A percentile compares a stretch with the other conserved stretches of the same genome.
phyloP scores from a whole-genome alignment of 2,888 invertebrate genomes.

The Agriopis marginaria region DNA sequence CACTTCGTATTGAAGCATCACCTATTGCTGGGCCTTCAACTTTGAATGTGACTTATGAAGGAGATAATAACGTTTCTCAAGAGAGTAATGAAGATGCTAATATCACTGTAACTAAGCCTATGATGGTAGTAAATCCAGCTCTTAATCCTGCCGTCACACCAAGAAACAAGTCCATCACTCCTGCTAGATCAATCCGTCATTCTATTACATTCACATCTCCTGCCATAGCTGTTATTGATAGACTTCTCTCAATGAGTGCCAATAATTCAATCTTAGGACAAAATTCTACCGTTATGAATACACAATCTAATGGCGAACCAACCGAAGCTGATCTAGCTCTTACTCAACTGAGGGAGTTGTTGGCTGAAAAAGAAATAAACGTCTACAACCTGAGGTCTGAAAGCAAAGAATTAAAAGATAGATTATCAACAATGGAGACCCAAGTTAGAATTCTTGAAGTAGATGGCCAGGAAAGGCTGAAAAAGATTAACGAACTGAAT shows the following conservation, averaged over 20 bases:
- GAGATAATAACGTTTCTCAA: slow-evolving; percentile 52
- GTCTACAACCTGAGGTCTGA: slow-evolving; percentile 82
- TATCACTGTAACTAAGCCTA: slow-evolving; percentile 71
- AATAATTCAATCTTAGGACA: slow-evolving; percentile 65
- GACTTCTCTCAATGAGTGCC: slow-evolving; percentile 77
- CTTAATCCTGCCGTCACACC: slow-evolving; percentile 69
- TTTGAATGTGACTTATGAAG: slow-evolving; percentile 52
- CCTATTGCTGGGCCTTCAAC: slow-evolving; percentile 61
- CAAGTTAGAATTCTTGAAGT: slow-evolving; percentile 71
- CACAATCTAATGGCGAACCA: slow-evolving; percentile 59
- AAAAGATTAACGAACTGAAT: slow-evolving; percentile 73
- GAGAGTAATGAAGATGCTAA: slow-evolving; percentile 66
- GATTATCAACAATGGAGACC: slow-evolving; percentile 71
- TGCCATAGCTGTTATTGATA: slow-evolving; percentile 84
- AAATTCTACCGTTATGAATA: slow-evolving; percentile 56
- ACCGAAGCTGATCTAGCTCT: slow-evolving; percentile 73
- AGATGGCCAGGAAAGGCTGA: slow-evolving; percentile 67
- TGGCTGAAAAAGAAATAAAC: slow-evolving; percentile 85
- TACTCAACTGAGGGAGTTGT: slow-evolving; percentile 79
- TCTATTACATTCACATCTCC: slow-evolving; percentile 80
- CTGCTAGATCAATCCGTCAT: slow-evolving; percentile 71
- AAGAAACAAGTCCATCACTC: slow-evolving; percentile 67
- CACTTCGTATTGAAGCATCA: slow-evolving; percentile 46
- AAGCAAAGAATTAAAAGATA: slow-evolving; percentile 78
- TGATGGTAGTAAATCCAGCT: slow-evolving; percentile 80